Percentiles rank a stretch among this genome's conserved stretches.
Conservation (phyloP, 2,888 invertebrate species). For the Syrista parreyssii region DNA sequence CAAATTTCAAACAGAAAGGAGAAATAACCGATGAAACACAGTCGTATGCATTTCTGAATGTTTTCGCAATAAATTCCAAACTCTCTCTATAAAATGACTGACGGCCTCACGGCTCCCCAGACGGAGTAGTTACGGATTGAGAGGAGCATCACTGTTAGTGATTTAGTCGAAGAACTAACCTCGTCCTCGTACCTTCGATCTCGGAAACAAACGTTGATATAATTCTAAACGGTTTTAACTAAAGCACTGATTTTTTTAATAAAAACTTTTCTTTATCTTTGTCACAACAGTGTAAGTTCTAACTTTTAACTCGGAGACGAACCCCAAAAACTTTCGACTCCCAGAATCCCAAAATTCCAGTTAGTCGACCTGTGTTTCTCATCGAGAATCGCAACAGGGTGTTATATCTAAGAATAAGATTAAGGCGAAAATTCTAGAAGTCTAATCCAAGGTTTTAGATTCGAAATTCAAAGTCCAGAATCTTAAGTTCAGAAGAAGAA, state of each 20-base stretch:
- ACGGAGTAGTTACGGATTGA: no score
- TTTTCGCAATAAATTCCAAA: no score
- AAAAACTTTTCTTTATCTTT: no score
- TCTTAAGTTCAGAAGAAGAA: constrained; percentile 25
- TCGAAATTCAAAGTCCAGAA: constrained; percentile 31
- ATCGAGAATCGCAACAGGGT: constrained; percentile 35
- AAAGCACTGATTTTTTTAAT: constrained; percentile 48
- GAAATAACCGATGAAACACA: no score
- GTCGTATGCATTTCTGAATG: no score
- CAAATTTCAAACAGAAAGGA: no score
- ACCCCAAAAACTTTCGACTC: constrained; percentile 30
- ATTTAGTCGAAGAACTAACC: constrained; percentile 45
- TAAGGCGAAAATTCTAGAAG: constrained; percentile 34
- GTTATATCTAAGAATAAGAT: constrained; percentile 38
- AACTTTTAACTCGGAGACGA: no score
- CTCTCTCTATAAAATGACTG: no score
- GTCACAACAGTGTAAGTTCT: no score
- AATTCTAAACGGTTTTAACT: constrained; percentile 65
- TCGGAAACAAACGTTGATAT: constrained; percentile 61
- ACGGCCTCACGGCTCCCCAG: no score
- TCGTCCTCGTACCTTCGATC: constrained; percentile 38
- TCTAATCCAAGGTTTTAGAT: constrained; percentile 32
- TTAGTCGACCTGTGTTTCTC: no score
- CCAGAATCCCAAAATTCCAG: constrained; percentile 34
- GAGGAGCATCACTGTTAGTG: no score